phyloP scores from a whole-genome alignment of 2,113 vertebrate species.

The Pontoporia blainvillei region DNA sequence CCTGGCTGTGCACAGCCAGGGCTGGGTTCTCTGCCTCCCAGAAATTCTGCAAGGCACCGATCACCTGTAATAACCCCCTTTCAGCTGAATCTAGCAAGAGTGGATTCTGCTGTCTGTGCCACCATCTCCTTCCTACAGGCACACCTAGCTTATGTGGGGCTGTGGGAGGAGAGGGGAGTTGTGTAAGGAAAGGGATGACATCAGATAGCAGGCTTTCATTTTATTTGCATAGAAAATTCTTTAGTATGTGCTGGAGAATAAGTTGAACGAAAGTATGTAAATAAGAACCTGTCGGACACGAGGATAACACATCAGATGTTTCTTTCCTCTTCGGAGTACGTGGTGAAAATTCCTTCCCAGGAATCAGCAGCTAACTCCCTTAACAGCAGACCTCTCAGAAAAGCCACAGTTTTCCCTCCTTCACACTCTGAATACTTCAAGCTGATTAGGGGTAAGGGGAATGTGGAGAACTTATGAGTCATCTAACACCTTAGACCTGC shows the following conservation, averaged over 20 bases:
- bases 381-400: not conserved
- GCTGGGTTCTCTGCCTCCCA: not conserved
- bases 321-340: not conserved
- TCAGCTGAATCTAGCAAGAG: fast-evolving
- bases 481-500: not conserved
- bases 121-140: not conserved
- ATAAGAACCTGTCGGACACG: fast-evolving
- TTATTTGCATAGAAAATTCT: not conserved
- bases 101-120: fast-evolving
- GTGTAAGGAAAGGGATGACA: not conserved
- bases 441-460: no score
- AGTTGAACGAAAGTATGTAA: not conserved
- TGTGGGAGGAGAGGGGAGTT: not conserved
- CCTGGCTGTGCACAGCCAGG: fast-evolving
- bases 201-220: not conserved
- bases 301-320: no score
- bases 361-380: not conserved
- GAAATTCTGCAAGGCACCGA: not conserved
- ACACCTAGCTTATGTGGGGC: fast-evolving
- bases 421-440: not conserved
- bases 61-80: not conserved
- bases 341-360: not conserved
- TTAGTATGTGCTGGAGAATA: not conserved
- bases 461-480: not conserved
- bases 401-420: not conserved